Percentiles rank a stretch among this genome's conserved stretches.
These are phyloP conservation scores for Mesocentrotus franciscanus DNA, from an alignment of 53 echinoderm and acorn worm genomes.

Conservation along the genomic window DNA sequence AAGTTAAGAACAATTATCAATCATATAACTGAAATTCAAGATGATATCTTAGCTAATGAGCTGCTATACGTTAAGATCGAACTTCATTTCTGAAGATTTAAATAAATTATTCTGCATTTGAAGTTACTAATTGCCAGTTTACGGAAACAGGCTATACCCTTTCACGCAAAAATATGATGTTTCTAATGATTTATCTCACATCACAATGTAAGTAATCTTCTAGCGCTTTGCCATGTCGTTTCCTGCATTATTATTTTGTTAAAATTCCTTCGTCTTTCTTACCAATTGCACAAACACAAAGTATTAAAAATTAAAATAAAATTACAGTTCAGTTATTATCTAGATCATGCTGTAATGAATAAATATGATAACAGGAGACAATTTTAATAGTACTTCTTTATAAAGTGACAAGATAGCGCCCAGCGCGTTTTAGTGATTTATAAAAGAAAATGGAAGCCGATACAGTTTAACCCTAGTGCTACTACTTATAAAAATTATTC, in stretches of 20 bases:
- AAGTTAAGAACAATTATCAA: background rate
- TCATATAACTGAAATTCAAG: background rate
- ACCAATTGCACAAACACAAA: background rate
- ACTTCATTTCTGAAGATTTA: background rate
- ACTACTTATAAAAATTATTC: background rate
- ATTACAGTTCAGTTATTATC: background rate
- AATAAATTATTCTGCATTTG: no score
- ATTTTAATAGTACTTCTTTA: background rate
- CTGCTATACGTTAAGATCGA: background rate
- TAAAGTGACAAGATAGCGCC: background rate
- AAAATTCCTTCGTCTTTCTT: no score
- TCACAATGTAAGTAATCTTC: no score
- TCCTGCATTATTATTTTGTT: no score
- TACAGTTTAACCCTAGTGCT: background rate
- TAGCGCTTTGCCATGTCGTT: no score
- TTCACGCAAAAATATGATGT: no score
- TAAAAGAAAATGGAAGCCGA: slow-evolving; percentile 6
- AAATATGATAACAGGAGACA: background rate
- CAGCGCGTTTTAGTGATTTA: background rate
- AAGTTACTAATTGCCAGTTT: no score
- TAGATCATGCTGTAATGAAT: background rate
- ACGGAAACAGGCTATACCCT: no score
- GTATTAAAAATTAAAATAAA: background rate
- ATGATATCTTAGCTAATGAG: background rate
- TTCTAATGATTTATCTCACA: no score